These are phyloP conservation scores for Heteromurus nitidus DNA, from an alignment of 2,888 invertebrate genomes.

Conservation along the genomic window DNA sequence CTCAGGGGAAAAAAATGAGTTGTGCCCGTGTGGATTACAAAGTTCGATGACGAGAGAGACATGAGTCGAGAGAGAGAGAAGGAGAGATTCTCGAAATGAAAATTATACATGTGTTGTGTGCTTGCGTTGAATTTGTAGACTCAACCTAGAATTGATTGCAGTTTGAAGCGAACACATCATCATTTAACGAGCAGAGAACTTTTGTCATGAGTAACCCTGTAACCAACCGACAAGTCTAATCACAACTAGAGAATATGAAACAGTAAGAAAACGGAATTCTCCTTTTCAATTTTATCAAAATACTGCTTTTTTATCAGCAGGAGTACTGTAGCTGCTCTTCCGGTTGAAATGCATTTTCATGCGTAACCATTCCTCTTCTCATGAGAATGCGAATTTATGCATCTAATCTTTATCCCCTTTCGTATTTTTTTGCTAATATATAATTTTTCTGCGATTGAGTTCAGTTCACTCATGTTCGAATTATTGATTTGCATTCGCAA, in stretches of 20 bases:
- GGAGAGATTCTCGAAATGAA: slow-evolving; percentile 7
- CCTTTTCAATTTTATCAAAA: background rate
- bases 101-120: slow-evolving; percentile 7
- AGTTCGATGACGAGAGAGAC: background rate
- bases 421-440: background rate
- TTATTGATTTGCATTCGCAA: background rate
- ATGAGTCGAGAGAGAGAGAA: no score
- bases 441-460: background rate
- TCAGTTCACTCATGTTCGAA: no score
- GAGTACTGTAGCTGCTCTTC: background rate
- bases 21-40: background rate
- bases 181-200: background rate
- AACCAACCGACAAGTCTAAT: background rate
- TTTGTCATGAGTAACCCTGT: background rate
- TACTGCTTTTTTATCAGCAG: background rate
- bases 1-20: background rate
- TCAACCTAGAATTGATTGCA: background rate
- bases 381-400: no score
- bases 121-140: background rate
- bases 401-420: background rate
- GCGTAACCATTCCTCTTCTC: background rate
- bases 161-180: background rate
- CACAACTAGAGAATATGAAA: background rate
- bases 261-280: background rate
- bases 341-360: background rate